Percentiles rank a stretch among this genome's conserved stretches.
Conservation (phyloP, 2,888 invertebrate species). For the Gryllus longicercus region DNA sequence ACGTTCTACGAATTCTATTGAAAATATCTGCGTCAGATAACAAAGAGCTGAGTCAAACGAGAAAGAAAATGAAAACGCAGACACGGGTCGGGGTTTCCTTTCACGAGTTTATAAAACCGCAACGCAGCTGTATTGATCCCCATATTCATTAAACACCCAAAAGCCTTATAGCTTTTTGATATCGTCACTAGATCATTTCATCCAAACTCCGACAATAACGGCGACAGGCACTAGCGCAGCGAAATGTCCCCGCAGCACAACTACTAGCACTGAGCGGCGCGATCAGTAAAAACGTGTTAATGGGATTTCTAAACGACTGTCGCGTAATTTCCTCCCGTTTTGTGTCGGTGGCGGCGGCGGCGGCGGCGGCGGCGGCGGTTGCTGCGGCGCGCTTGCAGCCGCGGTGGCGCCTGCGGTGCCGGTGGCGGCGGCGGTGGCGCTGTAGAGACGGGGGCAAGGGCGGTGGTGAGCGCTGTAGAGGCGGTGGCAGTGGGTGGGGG, state of each 20-base stretch:
- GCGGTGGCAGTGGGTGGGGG: background rate
- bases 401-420: background rate
- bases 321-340: slow-evolving; percentile 1
- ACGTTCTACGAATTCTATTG: no score
- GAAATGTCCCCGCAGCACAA: background rate
- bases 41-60: no score
- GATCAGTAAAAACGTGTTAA: slow-evolving; percentile 6
- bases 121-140: no score
- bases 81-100: no score
- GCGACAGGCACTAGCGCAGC: background rate
- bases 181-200: no score
- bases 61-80: no score
- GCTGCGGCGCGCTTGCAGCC: background rate
- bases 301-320: slow-evolving; percentile 17
- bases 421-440: background rate
- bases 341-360: background rate
- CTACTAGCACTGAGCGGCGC: background rate
- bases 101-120: no score
- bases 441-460: background rate
- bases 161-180: no score
- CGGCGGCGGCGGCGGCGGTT: background rate
- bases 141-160: no score
- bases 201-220: no score
- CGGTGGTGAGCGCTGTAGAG: background rate
- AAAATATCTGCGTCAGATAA: no score